Conservation (phyloP, 2,888 invertebrate species). For the Phengaris alcon region DNA sequence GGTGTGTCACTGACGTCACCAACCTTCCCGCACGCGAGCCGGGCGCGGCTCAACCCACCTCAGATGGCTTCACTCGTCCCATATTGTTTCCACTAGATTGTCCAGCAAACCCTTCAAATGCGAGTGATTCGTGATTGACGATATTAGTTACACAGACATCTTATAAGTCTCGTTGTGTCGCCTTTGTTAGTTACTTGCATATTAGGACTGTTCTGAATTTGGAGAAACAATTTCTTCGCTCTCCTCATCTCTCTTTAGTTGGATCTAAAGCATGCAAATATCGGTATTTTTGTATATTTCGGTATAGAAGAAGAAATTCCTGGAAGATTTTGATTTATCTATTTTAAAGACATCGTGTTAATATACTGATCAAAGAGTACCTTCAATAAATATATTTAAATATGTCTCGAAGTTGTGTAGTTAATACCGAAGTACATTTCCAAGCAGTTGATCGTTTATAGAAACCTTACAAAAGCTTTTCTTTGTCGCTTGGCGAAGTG, state of each 20-base stretch:
- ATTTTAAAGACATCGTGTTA: too few relatives aligned
- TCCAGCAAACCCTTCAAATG: conserved; percentile 10
- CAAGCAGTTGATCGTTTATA: background rate
- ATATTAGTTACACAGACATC: background rate
- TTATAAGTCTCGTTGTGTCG: background rate
- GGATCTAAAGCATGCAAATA: too few relatives aligned
- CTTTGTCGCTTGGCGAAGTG: background rate
- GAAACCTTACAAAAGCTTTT: background rate
- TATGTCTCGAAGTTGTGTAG: background rate
- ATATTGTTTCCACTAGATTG: background rate
- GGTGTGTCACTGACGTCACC: conserved; percentile 5
- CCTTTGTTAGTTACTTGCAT: background rate
- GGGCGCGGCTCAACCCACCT: background rate
- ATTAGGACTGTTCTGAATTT: background rate
- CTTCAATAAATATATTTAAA: background rate
- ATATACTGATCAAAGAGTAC: too few relatives aligned
- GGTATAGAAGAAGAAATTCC: too few relatives aligned
- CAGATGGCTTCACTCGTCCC: conserved; percentile 5
- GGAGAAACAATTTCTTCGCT: too few relatives aligned
- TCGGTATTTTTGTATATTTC: too few relatives aligned
- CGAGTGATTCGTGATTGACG: background rate
- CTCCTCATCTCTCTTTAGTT: too few relatives aligned
- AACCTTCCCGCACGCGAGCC: background rate
- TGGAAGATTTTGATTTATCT: too few relatives aligned
- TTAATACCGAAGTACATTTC: background rate